Base-by-base conservation (phyloP, 2,888 invertebrate species). In the Thalpophila matura region DNA sequence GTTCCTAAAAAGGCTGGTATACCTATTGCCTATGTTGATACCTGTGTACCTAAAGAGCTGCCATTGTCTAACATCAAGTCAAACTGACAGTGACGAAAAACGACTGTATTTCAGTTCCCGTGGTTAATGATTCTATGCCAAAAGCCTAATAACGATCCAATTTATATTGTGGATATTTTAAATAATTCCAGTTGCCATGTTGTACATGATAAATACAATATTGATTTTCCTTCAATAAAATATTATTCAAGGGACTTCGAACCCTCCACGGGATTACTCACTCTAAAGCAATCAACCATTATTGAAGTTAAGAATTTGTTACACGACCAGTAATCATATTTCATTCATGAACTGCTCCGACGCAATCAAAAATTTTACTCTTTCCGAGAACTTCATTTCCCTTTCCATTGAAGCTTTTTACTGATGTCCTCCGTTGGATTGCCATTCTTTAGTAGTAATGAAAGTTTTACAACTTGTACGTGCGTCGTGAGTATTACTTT, bases 251-350 rank as follows among this genome's bases (percentile, higher is more conserved):
- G 43, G 37, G 66, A 59, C 50, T 73, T 40, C 16, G 22, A 65
- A 61, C 20, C 68, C 68, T 54, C 75, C 4, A 5, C n/a, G 43
- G 66, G 37, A 63, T 59, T 61, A 55, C 59, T 57, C 61, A 65
- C 61, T 66, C 61, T 9, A 6, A 33, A 62, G 64, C 60, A 78
- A 78, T 78, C 76, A 71, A 68, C 58, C 43, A 67, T 63, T 64
- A 68, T 64, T 62, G 59, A 63, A 64, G 66, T 73, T 77, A 50
- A 62, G 45, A 70, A 64, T 70, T 72, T 58, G 43, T 59, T 55
- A 51, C 64, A 60, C 64, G 61, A 58, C 49, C 31, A 27, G 40
- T 57, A 72, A 65, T 71, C 64, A 74, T 56, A 63, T 65, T 77
- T 67, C 59, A 65, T 74, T 77, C 51, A 65, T 74, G 55, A 43